Base-by-base conservation (phyloP, 2,888 invertebrate genomes). In the Clanis bilineata region DNA sequence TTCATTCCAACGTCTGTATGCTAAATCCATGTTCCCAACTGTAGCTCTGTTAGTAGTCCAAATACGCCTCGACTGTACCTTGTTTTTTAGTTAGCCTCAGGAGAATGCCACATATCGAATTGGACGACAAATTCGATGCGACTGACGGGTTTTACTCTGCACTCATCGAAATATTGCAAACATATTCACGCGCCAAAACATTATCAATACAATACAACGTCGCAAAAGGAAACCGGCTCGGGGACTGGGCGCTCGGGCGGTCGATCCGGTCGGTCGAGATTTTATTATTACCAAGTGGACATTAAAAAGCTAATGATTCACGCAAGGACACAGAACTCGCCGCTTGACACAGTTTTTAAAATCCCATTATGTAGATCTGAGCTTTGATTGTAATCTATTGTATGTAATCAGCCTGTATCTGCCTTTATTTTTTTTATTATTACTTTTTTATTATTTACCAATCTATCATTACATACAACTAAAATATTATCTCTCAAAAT, bases 241-340 rank as follows among this genome's bases (percentile, higher is more conserved):
- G 12, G 41, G 41, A 3, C 45, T 22, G 22, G 22, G 45, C 12
- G 23, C 32, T 32, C 44, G 44, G 22, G 21, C 44, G 44, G 10
- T 23, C 44, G 22, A 1, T 32, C 51, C 44, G 44, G 10, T 23
- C 44, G 22, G 3, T 32, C 51, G 51, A 18, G 18, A 18, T 51
- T 51, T 51, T 51, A 51, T 47, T 47, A 47, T 44, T 44, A 32
- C 32, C 28, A 54, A 58, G 12, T 57, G 41, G 22, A 43, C 32
- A 38, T 58, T 47, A 58, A 47, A 58, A 39, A 15, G 10, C 38
- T 10, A 58, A 38, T 58, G 45, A 58, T 36, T 58, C 59, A 44
- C 23, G 23, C 59, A 56, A 59, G 59, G 59, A 44, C 59, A 54
- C 28, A n/a, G 25, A 23, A 28, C 36, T 15, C 54, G 32, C 22